Evolutionary conservation across 2,113 vertebrate species (phyloP).

Genomic region (Ochotona curzoniae): DNA sequence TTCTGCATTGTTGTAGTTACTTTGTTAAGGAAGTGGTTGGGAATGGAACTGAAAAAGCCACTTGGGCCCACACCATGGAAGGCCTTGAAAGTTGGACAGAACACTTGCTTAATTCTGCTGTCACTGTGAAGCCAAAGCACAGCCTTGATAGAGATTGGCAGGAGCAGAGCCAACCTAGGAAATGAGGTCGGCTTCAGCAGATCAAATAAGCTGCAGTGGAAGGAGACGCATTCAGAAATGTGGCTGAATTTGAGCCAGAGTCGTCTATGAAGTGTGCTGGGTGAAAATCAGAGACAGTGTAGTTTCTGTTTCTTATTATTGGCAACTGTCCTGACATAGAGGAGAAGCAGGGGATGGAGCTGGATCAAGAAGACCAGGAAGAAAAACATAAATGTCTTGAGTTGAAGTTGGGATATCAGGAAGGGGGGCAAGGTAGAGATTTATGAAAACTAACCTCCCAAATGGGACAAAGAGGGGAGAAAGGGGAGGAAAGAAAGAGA

Average conservation of each 20-base stretch:
- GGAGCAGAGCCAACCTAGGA: background rate
- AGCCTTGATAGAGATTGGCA: background rate
- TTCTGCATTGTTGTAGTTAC: conserved; percentile 1
- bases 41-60: background rate
- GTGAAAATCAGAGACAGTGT: background rate
- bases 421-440: background rate
- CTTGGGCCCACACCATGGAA: background rate
- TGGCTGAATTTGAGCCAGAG: background rate
- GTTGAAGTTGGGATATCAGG: background rate
- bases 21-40: background rate
- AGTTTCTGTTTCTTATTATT: conserved; percentile 31
- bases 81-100: background rate
- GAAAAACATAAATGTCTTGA: background rate
- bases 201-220: background rate
- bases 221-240: background rate
- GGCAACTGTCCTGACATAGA: background rate
- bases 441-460: background rate
- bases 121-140: background rate
- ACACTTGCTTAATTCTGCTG: background rate
- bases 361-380: background rate
- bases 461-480: too few relatives aligned
- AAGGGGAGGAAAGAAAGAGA: too few relatives aligned
- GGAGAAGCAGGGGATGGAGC: background rate
- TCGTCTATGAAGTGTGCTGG: background rate
- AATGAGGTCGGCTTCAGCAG: background rate